Evolutionary conservation across 2,113 vertebrate genomes (phyloP), one percentile per base, ranked within the genome.

Genomic region (Microcebus lehilahytsara): DNA sequence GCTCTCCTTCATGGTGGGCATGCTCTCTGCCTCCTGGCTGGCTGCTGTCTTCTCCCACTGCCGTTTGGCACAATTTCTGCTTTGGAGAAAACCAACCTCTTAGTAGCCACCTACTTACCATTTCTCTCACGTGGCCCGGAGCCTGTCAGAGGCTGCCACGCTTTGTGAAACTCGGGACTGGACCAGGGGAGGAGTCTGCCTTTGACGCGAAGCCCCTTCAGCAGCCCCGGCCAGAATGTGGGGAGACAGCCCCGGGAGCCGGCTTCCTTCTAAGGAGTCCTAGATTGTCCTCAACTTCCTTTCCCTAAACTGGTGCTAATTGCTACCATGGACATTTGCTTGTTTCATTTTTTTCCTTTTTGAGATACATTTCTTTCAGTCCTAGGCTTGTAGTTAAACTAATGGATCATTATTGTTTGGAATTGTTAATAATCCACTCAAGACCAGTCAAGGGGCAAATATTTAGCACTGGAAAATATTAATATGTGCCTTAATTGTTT

Each of bases 81-180:
- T 20, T 16, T 56, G 30, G 69, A 56, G 32, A 42, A 93, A 93
- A 96, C 62, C 32, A 86, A 42, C 34, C 75, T 92, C 60, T 94
- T 12, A n/a, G 80, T n/a, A 62, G 72, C 32, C 25, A 2, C 64
- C 85, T 88, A 67, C 75, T 96, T 96, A 89, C 7, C 19, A 79
- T 94, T 94, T 96, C 81, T 79, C 85, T 94, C 96, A 93, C 56
- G 27, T 9, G 20, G 91, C 88, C 32, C 27, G 80, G 53, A 42
- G 46, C 75, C 78, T 22, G 1, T 86, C 32, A 71, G 60, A 60
- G 85, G 85, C 62, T 32, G 23, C 71, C n/a, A 34, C 58, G 85
- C 51, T n/a, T n/a, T 94, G 89, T 72, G 49, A 85, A 86, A 86
- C 14, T 12, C 64, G 25, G 25, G 32, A 25, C 42, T 78, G 64